Evolutionary conservation across 2,113 vertebrate species (phyloP), one percentile per base, ranked within the genome.

Genomic region (Dicaeum eximium): DNA sequence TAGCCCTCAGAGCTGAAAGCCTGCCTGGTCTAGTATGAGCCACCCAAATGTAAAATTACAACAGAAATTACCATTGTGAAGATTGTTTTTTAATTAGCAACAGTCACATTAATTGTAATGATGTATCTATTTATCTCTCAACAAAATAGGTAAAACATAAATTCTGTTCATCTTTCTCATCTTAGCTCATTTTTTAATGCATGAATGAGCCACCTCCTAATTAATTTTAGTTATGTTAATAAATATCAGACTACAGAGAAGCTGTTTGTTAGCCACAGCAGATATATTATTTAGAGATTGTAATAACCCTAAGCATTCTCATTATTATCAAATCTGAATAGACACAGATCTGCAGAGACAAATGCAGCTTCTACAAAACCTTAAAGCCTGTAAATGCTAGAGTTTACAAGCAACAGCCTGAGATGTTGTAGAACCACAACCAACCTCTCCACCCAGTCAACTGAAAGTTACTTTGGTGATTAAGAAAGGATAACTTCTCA

Each of bases 221-320:
- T 93, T 95, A 94, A 86, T 95, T 95, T 93, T 24, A 86, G 10
- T 67, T 93, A 77, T 86, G 90, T 84, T 95, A 96, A 93, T 96
- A 93, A 97, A 81, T 80, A 96, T 47, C 51, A 92, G 35, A 61
- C 62, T 93, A 40, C 30, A 81, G 37, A 50, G 64, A 89, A 96
- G 56, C 78, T 90, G 94, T 73, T 96, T 93, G 40, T 88, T 96
- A 95, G 27, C 24, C 58, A 56, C 58, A 97, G 45, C 24, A 92
- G 60, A 72, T 91, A 45, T 40, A 93, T 93, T 95, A 88, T 96
- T 95, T 96, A 75, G 44, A 88, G 54, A n/a, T 31, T 58, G 56
- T 94, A 89, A 93, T 94, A 95, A 92, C 35, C 23, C 56, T 96
- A 84, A 96, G 10, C 35, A 53, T 79, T 90, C 42, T 94, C 44